Base-by-base conservation (phyloP, 2,888 invertebrate genomes). In the Encarsia formosa region DNA sequence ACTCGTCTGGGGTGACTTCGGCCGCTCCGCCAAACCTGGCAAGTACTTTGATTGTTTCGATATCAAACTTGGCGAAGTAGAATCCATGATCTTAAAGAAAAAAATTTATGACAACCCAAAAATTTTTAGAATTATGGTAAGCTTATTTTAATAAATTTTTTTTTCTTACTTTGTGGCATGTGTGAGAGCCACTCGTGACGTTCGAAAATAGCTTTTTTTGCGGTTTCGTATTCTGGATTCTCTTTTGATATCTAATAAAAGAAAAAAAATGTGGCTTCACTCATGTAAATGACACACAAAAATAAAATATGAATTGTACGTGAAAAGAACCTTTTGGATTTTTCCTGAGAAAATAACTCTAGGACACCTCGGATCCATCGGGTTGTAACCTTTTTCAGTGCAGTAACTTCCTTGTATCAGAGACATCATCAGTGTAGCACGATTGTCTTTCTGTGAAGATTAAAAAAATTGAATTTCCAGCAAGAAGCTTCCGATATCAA, bases 1-100 rank as follows among this genome's bases (percentile, higher is more conserved):
- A 87, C 53, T 86, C 85, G 22, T 77, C 73, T 1, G 81, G 75
- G 0, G 77, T 69, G 22, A 87, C 81, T 68, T 78, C 79, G 57
- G 81, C 81, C 15, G 87, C 85, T 3, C 90, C 87, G 1, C 91
- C 90, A 70, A 87, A 90, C 74, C 80, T 85, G 67, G 90, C 89
- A 60, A 90, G 75, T 61, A 90, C 83, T 20, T 81, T 82, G 50
- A 91, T 85, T 63, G 86, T 81, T 32, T 79, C 76, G 44, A 90
- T 85, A 57, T 84, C 78, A 65, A 91, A 60, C 73, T 87, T 86
- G 1, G 85, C 86, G 34, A 90, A 81, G 64, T 84, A 87, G 78
- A 87, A 91, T 23, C 78, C 67, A 72, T 89, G 88, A 63, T 81
- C 88, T 87, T 73, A n/a, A 78, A 77, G 60, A 52, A 52, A 29